These are phyloP conservation scores for Trichogramma pretiosum DNA, from an alignment of 1,140 invertebrate genomes.

Conservation along the genomic window DNA sequence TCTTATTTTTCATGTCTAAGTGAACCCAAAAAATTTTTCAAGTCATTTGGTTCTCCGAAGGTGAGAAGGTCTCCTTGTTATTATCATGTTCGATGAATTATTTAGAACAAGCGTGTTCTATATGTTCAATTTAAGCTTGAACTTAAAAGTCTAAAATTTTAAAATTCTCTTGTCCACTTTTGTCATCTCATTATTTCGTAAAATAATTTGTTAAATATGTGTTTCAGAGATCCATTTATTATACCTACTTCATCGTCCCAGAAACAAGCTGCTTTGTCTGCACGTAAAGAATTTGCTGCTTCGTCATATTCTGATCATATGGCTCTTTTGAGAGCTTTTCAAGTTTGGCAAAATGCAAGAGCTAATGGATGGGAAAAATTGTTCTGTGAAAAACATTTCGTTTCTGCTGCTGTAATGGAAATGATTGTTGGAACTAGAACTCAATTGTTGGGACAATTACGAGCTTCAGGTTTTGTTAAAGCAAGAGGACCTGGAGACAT, in stretches of 20 bases:
- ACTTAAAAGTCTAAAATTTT: no score
- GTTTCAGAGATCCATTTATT: constrained; percentile 67
- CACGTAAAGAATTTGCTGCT: constrained; percentile 62
- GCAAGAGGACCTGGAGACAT: constrained; percentile 63
- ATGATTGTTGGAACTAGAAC: constrained; percentile 70
- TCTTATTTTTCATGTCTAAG: no score
- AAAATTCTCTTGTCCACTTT: constrained; percentile 14
- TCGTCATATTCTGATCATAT: constrained; percentile 87
- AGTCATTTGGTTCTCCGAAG: no score
- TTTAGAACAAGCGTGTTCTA: not conserved
- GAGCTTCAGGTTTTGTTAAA: constrained; percentile 75
- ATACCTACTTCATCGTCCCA: constrained; percentile 61
- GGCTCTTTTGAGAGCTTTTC: constrained; percentile 74
- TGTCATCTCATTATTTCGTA: no score
- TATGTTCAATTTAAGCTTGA: no score
- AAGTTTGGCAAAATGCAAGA: constrained; percentile 65
- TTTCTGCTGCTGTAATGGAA: constrained; percentile 78
- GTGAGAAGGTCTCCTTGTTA: not conserved
- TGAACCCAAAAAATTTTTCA: no score
- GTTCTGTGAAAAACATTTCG: constrained; percentile 73
- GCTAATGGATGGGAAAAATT: constrained; percentile 57
- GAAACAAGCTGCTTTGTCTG: constrained; percentile 51
- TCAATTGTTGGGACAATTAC: constrained; percentile 75
- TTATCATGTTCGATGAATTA: not conserved
- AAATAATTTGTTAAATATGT: constrained; percentile 13